phyloP scores from a whole-genome alignment of 1,140 invertebrate species.

The Mamestra configurata region DNA sequence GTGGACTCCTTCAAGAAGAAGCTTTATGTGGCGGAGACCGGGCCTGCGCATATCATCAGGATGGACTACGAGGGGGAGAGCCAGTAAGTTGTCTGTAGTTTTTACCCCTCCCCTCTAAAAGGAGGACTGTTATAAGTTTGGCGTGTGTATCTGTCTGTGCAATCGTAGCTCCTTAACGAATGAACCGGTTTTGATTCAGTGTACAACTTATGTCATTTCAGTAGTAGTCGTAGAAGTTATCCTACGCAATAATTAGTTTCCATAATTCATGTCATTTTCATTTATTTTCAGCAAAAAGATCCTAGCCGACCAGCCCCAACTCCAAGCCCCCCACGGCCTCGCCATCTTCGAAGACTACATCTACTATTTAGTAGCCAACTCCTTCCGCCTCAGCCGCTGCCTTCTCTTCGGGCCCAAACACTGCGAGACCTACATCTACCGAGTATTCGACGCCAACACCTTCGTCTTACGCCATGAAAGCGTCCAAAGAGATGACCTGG shows the following conservation, averaged over 20 bases:
- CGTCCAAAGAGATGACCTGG: slow-evolving; percentile 82
- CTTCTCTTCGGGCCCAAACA: slow-evolving; percentile 81
- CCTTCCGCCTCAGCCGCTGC: slow-evolving; percentile 87
- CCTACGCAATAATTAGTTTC: background rate
- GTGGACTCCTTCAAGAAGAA: slow-evolving; percentile 90
- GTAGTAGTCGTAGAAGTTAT: too few relatives aligned
- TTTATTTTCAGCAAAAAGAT: slow-evolving; percentile 78
- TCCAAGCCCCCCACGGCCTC: slow-evolving; percentile 83
- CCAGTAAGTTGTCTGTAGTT: slow-evolving; percentile 68
- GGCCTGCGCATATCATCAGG: slow-evolving; percentile 88
- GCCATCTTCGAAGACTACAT: slow-evolving; percentile 90
- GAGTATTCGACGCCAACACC: slow-evolving; percentile 81
- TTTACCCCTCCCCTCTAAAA: too few relatives aligned
- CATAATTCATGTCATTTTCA: background rate
- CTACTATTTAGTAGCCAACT: slow-evolving; percentile 87
- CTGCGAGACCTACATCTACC: slow-evolving; percentile 83
- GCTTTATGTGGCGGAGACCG: slow-evolving; percentile 91
- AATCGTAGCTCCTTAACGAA: too few relatives aligned
- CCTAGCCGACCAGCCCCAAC: slow-evolving; percentile 78
- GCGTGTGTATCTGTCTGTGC: too few relatives aligned
- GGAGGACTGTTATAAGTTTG: too few relatives aligned
- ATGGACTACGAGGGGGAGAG: slow-evolving; percentile 90
- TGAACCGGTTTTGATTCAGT: too few relatives aligned
- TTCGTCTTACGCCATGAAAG: slow-evolving; percentile 89
- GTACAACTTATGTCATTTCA: too few relatives aligned